Conservation (phyloP, 2,113 vertebrate genomes). For the Neogale vison region DNA sequence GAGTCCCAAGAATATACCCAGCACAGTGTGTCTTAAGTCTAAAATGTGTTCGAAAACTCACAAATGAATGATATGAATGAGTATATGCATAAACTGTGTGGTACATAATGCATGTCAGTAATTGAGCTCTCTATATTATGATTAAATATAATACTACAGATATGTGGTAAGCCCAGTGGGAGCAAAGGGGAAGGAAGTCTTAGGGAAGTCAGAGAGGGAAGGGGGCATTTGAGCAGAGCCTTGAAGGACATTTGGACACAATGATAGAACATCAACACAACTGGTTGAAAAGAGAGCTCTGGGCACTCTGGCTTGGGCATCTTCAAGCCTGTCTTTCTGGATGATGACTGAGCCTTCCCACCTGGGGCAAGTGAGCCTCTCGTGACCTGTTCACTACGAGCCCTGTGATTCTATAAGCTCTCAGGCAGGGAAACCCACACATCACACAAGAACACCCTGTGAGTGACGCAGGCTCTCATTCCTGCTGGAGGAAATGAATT, state of each 20-base stretch:
- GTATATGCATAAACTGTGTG: background rate
- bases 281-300: background rate
- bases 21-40: background rate
- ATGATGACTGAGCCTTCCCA: background rate
- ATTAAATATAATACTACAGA: background rate
- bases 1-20: background rate
- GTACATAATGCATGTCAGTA: background rate
- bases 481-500: conserved; percentile 76
- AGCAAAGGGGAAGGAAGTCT: background rate
- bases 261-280: background rate
- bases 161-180: background rate
- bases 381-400: background rate
- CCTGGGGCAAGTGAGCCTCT: background rate
- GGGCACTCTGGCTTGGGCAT: background rate
- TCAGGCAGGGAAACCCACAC: conserved; percentile 55
- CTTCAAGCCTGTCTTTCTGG: background rate
- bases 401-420: background rate
- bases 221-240: background rate
- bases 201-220: background rate
- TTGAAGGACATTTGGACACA: background rate
- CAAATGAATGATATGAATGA: background rate
- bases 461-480: conserved; percentile 67
- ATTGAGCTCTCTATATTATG: background rate
- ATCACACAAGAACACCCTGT: conserved; percentile 50
- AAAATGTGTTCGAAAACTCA: background rate